Evolutionary conservation across 2,888 invertebrate genomes (phyloP), one percentile per base, ranked within the genome.

Genomic region (Brachyptera risi): DNA sequence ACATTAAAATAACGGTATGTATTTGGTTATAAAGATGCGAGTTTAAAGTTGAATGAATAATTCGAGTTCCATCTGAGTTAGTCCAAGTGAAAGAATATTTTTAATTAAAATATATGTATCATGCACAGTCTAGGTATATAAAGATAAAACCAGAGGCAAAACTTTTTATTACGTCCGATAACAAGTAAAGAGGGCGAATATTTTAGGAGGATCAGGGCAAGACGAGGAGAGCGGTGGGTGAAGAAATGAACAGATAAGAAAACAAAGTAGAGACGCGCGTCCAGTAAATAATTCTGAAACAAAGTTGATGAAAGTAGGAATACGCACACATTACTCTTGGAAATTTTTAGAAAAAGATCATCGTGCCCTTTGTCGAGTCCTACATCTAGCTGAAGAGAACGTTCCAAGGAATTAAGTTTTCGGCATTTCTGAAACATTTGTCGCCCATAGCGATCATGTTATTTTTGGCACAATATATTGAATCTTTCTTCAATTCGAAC

Each of bases 121-220:
- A 21, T 9, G 47, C 5, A 21, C 13, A 17, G 47, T 4, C 24
- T 47, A 54, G 54, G 54, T 54, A 37, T 23, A n/a, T n/a, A n/a
- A n/a, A 37, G 54, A 54, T 54, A 54, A 54, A 54, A 35, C n/a
- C 37, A 15, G 19, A 35, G 54, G 19, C 35, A 35, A 37, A 54
- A 54, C 54, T 37, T 54, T 54, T 54, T 54, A 54, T 54, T 54
- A 37, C 54, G 35, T 19, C 54, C 54, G 54, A 54, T 54, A 54
- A 54, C 54, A 37, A n/a, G 54, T 7, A 31, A 31, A 11, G 47
- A 13, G 21, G 3, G 11, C n/a, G n/a, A n/a, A n/a, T n/a, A n/a
- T n/a, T n/a, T n/a, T n/a, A n/a, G n/a, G n/a, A n/a, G n/a, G n/a
- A n/a, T n/a, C n/a, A n/a, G n/a, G n/a, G n/a, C n/a, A n/a, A n/a